phyloP scores from a whole-genome alignment of 2,797 vertebrate species.

The Rhinatrema bivittatum region DNA sequence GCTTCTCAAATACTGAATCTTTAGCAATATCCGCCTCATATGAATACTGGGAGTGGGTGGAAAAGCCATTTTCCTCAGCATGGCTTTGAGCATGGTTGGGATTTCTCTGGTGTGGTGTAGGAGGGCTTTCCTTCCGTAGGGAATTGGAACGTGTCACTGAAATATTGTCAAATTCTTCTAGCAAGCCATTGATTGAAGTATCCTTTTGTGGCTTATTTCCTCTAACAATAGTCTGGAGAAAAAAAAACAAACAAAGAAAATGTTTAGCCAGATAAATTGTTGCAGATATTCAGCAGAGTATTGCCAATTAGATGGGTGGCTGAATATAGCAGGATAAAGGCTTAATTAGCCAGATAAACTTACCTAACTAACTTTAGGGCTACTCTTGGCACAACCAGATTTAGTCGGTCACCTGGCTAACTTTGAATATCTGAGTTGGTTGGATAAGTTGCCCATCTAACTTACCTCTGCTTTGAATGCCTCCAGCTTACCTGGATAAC shows the following conservation, averaged over 20 bases:
- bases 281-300: too few species aligned
- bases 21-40: slow-evolving; percentile 80
- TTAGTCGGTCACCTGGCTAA: not conserved
- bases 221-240: slow-evolving; percentile 85
- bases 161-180: slow-evolving; percentile 96
- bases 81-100: slow-evolving; percentile 46
- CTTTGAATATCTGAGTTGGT: too few species aligned
- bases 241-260: slow-evolving; percentile 38
- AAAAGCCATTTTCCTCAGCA: slow-evolving; percentile 85
- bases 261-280: not conserved
- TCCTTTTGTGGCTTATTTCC: slow-evolving; percentile 89
- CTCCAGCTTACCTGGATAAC: too few species aligned
- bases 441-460: too few species aligned
- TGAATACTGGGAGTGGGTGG: slow-evolving; percentile 83
- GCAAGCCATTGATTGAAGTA: slow-evolving; percentile 86
- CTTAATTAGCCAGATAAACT: too few species aligned
- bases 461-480: too few species aligned
- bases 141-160: slow-evolving; percentile 96
- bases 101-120: slow-evolving; percentile 69
- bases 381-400: too few species aligned
- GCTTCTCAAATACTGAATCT: slow-evolving; percentile 66
- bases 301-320: too few species aligned
- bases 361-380: too few species aligned
- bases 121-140: slow-evolving; percentile 88
- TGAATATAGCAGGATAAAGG: too few species aligned